These are phyloP conservation scores for Tetramorium parvispinum DNA, from an alignment of 1,140 invertebrate species.

Conservation along the genomic window DNA sequence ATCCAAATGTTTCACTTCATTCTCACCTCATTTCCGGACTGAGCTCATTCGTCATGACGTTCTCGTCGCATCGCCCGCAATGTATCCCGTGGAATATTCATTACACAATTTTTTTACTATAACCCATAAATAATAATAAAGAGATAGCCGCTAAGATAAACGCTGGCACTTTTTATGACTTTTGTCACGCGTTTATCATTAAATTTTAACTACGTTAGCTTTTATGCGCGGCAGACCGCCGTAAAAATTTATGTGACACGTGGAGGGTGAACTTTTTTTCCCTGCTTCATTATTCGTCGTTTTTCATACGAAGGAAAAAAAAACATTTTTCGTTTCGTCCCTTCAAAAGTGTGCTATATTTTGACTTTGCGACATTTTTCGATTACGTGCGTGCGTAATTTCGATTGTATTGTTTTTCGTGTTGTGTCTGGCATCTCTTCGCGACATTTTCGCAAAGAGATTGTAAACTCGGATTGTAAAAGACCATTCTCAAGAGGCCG, in stretches of 20 bases:
- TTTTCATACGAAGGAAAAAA: not conserved
- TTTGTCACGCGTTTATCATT: conserved; percentile 48
- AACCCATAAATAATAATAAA: conserved; percentile 36
- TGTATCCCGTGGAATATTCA: not conserved
- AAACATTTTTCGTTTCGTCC: not conserved
- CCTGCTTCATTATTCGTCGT: not conserved
- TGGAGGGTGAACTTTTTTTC: not conserved
- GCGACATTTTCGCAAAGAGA: not conserved
- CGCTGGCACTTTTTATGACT: conserved; percentile 37
- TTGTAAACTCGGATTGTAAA: conserved; percentile 4
- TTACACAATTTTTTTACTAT: conserved; percentile 7
- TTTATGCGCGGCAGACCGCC: conserved; percentile 26
- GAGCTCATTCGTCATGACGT: not conserved
- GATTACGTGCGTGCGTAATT: not conserved
- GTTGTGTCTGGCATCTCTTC: not conserved
- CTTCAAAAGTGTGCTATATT: not conserved
- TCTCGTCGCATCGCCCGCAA: conserved; percentile 9
- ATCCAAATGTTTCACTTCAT: not conserved
- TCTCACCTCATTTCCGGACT: conserved; percentile 2
- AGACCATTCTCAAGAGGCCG: not conserved
- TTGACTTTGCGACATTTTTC: conserved; percentile 1
- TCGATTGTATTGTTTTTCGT: not conserved
- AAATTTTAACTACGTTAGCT: conserved; percentile 46
- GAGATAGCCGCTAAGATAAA: conserved; percentile 27
- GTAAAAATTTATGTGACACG: conserved; percentile 27